Evolutionary conservation across 2,113 vertebrate species (phyloP), one percentile per base, ranked within the genome.

Genomic region (Peromyscus maniculatus): DNA sequence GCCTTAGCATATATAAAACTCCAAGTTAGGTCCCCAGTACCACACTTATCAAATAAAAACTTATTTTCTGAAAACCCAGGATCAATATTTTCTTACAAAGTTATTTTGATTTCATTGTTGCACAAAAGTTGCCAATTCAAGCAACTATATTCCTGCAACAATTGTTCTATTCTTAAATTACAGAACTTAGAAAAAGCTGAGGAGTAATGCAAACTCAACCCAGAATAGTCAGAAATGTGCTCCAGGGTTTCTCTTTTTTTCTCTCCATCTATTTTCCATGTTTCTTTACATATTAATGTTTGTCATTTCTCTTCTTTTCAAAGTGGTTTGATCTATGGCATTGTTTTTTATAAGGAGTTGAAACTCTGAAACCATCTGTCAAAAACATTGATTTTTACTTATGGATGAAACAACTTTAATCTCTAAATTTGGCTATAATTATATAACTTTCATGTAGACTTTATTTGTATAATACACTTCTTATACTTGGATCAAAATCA

Each of bases 151-250:
- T 94, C 10, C 13, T 22, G 55, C 2, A 31, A 78, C 3, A 21
- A 74, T 72, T 78, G 9, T 67, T 59, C 52, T 19, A 66, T n/a
- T 4, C 64, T 89, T 88, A 87, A 97, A 93, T 91, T 78, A 79
- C 22, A 72, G 52, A 57, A 72, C 1, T 72, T 89, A 72, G 52
- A 74, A 89, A 89, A 94, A 79, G 46, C 62, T 93, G 87, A 87
- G 15, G 31, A 91, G 71, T 67, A 5, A 87, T 24, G 0, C 8
- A 66, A 88, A 79, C 26, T 83, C 75, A 92, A 10, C 33, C 13
- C 79, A 24, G 21, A 11, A 49, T 91, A 72, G 62, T 87, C 49
- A 49, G 9, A 91, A 95, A 89, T 10, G 2, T 78, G 13, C 5
- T 71, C 28, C 19, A 11, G 82, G 26, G 26, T 52, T 84, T 49